Percentiles rank a stretch among this genome's conserved stretches.
Conservation (phyloP, 2,888 invertebrate species). For the Exocentrus adspersus region DNA sequence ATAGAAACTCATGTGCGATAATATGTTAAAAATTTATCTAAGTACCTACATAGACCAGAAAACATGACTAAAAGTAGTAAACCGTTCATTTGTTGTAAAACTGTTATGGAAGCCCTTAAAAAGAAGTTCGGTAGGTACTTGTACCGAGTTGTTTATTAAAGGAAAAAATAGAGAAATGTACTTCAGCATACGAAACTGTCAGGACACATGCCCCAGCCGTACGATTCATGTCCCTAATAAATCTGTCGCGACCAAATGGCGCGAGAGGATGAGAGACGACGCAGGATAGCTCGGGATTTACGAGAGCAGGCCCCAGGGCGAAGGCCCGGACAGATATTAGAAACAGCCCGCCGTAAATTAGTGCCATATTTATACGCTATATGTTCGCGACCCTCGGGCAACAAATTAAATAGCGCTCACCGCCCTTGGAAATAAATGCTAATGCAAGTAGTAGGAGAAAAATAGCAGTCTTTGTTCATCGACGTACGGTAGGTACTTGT, state of each 20-base stretch:
- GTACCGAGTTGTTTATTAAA: too few relatives aligned
- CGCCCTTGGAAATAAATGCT: background rate
- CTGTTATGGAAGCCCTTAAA: too few relatives aligned
- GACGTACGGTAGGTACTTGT: background rate
- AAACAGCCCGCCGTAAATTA: slow-evolving; percentile 43
- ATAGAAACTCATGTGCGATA: too few relatives aligned
- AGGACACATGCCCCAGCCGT: slow-evolving; percentile 33
- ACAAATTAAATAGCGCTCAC: slow-evolving; percentile 25
- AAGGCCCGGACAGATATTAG: slow-evolving; percentile 34
- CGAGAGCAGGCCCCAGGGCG: slow-evolving; percentile 38
- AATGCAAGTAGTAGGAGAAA: slow-evolving; percentile 9
- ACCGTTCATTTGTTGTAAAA: too few relatives aligned
- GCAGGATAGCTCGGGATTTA: slow-evolving; percentile 46
- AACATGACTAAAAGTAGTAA: too few relatives aligned
- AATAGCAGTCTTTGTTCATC: background rate
- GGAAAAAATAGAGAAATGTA: slow-evolving; percentile 15
- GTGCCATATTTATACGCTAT: slow-evolving; percentile 44
- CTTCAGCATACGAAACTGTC: slow-evolving; percentile 39
- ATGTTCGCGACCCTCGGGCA: slow-evolving; percentile 28
- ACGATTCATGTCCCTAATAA: slow-evolving; percentile 53
- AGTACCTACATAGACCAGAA: too few relatives aligned
- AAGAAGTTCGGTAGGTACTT: too few relatives aligned
- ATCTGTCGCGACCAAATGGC: slow-evolving; percentile 54
- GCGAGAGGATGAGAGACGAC: slow-evolving; percentile 41
- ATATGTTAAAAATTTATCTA: too few relatives aligned